Evolutionary conservation across 2,888 invertebrate species (phyloP), one percentile per base, ranked within the genome.

Genomic region (Megaustenia siamemsis): DNA sequence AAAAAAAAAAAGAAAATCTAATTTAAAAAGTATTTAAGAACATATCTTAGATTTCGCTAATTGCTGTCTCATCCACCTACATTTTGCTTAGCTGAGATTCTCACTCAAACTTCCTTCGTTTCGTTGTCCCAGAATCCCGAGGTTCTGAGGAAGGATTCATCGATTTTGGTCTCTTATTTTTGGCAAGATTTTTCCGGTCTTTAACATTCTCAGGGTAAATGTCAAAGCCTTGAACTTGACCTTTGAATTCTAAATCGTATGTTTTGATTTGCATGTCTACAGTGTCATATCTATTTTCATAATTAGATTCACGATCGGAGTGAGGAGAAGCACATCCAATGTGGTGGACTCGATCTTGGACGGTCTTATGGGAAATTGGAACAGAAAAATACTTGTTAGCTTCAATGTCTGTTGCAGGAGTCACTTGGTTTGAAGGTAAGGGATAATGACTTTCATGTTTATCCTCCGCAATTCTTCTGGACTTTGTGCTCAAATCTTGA

Each of bases 401-500:
- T 49, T 49, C 35, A 21, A 12, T 35, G 21, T 49, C 76, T 35
- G n/a, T 6, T 15, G 4, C 35, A 49, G 32, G 76, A 60, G 63
- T n/a, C 21, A 28, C 43, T 53, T 53, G 35, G 45, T 35, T 66
- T 24, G 43, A 71, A 12, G 12, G n/a, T 1, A n/a, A 43, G n/a
- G n/a, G n/a, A n/a, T n/a, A 12, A n/a, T 45, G 71, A 45, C 40
- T 28, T 8, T n/a, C n/a, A 10, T 32, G 35, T n/a, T n/a, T 28
- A 45, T 43, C 32, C 18, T 73, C 73, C 21, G 21, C 21, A 49
- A 49, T 24, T 18, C n/a, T 71, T 32, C 76, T 75, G 10, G 75
- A 21, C 60, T 76, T 82, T 18, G 56, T 43, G 53, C 82, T 82
- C 45, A 82, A 66, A 38, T 82, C 82, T 49, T 82, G 75, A 35